Percentiles rank a stretch among this genome's conserved stretches.
Evolutionary conservation across 2,888 invertebrate genomes (phyloP).

Genomic region (Acanthoscelides obtectus): DNA sequence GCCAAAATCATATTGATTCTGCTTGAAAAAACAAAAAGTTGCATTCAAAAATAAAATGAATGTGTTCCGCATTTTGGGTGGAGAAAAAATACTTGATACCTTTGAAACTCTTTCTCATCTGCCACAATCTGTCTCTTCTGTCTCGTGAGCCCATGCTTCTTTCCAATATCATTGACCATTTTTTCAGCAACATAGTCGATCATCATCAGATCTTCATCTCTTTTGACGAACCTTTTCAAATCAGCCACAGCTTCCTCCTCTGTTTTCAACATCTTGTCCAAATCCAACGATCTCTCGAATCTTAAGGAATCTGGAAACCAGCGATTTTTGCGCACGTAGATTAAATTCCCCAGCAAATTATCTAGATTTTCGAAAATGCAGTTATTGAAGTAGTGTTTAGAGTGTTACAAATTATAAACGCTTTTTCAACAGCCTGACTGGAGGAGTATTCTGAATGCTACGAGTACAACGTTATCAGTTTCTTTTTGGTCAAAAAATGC

Average conservation of each 20-base stretch:
- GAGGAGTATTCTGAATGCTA: no score
- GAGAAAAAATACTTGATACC: no score
- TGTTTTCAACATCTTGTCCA: conserved; percentile 3
- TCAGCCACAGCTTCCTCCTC: conserved; percentile 8
- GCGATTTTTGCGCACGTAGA: conserved; percentile 16
- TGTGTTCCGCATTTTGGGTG: no score
- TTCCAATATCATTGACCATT: conserved; percentile 21
- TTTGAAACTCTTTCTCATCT: not conserved
- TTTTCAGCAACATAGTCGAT: conserved; percentile 24
- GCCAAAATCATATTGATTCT: no score
- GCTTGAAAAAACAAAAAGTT: no score
- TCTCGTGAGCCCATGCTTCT: conserved; percentile 11
- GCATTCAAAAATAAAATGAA: no score
- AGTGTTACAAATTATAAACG: no score
- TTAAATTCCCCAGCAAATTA: conserved; percentile 9
- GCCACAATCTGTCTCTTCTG: conserved; percentile 2
- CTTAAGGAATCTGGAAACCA: conserved; percentile 9
- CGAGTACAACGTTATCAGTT: no score
- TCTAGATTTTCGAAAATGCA: not conserved
- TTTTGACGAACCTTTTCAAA: conserved; percentile 10
- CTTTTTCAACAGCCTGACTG: no score
- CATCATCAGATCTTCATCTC: conserved; percentile 16
- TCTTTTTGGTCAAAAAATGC: no score
- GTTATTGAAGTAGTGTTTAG: no score
- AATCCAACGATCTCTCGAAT: conserved; percentile 5